phyloP scores from a whole-genome alignment of 2,113 vertebrate species.

The Crypturellus undulatus region DNA sequence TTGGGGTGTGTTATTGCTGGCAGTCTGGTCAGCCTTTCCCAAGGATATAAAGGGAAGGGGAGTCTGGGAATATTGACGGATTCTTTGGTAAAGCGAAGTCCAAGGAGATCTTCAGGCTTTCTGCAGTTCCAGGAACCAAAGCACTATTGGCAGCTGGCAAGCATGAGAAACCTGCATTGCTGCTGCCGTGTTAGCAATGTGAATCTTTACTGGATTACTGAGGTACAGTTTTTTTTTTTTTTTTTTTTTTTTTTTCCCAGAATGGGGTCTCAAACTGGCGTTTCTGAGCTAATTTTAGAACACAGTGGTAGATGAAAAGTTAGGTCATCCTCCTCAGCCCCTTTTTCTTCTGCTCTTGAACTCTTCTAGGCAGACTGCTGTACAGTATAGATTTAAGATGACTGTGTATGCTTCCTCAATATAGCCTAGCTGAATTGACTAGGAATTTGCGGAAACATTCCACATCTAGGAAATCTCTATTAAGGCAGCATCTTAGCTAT shows the following conservation, averaged over 20 bases:
- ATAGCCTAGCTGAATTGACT: constrained; percentile 23
- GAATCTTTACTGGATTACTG: not conserved
- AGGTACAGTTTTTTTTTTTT: not conserved
- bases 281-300: constrained; percentile 35
- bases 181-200: not conserved
- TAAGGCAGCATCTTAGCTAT: constrained; percentile 17
- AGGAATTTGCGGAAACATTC: not conserved
- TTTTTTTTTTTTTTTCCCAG: not conserved
- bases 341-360: constrained; percentile 2
- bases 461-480: not conserved
- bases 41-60: not conserved
- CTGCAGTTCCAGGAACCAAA: not conserved
- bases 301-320: not conserved
- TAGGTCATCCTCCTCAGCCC: not conserved
- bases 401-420: not conserved
- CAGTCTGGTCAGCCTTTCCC: not conserved
- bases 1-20: not conserved
- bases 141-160: not conserved
- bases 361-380: not conserved
- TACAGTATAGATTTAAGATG: constrained; percentile 1
- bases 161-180: not conserved
- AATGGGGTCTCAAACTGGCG: constrained; percentile 31
- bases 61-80: not conserved
- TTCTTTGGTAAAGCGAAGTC: constrained; percentile 26
- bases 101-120: not conserved